Conservation (phyloP, 2,888 invertebrate genomes). For the Tolmerus cingulatus region DNA sequence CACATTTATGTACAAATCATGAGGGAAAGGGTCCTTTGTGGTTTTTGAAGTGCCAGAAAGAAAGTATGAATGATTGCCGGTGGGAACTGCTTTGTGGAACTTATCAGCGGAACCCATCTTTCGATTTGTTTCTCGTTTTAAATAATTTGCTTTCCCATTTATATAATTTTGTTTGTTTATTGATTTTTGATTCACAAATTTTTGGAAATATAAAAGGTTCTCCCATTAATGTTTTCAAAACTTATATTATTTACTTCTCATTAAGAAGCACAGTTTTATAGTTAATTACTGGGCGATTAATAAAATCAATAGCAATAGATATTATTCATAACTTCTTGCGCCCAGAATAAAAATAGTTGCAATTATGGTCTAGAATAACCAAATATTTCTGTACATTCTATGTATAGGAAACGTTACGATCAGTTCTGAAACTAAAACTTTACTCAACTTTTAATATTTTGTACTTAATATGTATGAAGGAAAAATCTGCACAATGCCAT, state of each 20-base stretch:
- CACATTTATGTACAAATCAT: background rate
- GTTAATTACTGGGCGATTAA: too few relatives aligned
- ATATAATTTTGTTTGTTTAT: background rate
- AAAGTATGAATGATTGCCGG: background rate
- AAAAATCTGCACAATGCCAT: too few relatives aligned
- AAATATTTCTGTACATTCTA: too few relatives aligned
- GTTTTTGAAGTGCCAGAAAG: background rate
- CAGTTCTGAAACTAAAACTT: too few relatives aligned
- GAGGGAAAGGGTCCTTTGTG: background rate
- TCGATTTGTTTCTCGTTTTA: background rate
- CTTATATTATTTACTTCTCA: background rate
- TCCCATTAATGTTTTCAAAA: background rate
- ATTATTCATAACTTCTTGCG: too few relatives aligned
- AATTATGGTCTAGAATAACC: too few relatives aligned
- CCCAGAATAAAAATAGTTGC: too few relatives aligned
- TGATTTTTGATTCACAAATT: background rate
- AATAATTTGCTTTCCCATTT: background rate
- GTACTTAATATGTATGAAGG: too few relatives aligned
- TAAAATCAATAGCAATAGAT: too few relatives aligned
- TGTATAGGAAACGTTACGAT: too few relatives aligned
- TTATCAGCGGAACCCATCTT: background rate
- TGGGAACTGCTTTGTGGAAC: background rate
- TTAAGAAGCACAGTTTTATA: too few relatives aligned
- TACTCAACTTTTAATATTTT: too few relatives aligned
- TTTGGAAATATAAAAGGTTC: background rate